Percentiles rank a stretch among this genome's conserved stretches.
Evolutionary conservation across 2,888 invertebrate species (phyloP).

Genomic region (Periphyllus acericola): DNA sequence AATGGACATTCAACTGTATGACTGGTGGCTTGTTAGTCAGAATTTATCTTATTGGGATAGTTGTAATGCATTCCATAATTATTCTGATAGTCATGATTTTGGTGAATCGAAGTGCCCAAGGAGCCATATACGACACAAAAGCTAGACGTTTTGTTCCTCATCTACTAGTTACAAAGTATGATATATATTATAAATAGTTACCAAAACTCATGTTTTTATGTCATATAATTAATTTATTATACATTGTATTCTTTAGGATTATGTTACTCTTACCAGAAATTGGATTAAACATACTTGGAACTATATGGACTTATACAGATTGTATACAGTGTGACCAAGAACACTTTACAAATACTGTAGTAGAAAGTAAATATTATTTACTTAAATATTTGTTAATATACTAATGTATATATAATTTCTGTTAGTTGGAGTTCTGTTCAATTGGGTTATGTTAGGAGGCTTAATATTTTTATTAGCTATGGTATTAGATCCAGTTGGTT

Average conservation of each 20-base stretch:
- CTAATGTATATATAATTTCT: constrained; percentile 10
- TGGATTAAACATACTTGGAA: constrained; percentile 81
- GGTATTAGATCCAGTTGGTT: constrained; percentile 85
- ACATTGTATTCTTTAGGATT: constrained; percentile 70
- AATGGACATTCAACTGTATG: constrained; percentile 77
- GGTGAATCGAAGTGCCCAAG: constrained; percentile 78
- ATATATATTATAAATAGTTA: constrained; percentile 23
- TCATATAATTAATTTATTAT: not conserved
- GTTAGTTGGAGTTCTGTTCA: constrained; percentile 79
- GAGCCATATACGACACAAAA: constrained; percentile 81
- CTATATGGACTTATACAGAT: constrained; percentile 83
- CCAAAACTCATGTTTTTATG: constrained; percentile 6
- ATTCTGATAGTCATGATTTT: constrained; percentile 75
- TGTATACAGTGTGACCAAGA: constrained; percentile 76
- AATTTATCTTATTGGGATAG: constrained; percentile 78
- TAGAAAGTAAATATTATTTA: constrained; percentile 73
- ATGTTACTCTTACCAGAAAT: constrained; percentile 81
- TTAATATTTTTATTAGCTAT: constrained; percentile 80
- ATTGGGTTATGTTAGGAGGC: constrained; percentile 81
- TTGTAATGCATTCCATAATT: constrained; percentile 74
- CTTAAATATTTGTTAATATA: not conserved
- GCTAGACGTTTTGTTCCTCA: constrained; percentile 78
- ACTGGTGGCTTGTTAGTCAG: constrained; percentile 78
- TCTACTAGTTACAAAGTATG: constrained; percentile 78
- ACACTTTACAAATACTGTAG: constrained; percentile 77